Conservation (phyloP, 2,113 vertebrate species). For the Thomomys bottae region DNA sequence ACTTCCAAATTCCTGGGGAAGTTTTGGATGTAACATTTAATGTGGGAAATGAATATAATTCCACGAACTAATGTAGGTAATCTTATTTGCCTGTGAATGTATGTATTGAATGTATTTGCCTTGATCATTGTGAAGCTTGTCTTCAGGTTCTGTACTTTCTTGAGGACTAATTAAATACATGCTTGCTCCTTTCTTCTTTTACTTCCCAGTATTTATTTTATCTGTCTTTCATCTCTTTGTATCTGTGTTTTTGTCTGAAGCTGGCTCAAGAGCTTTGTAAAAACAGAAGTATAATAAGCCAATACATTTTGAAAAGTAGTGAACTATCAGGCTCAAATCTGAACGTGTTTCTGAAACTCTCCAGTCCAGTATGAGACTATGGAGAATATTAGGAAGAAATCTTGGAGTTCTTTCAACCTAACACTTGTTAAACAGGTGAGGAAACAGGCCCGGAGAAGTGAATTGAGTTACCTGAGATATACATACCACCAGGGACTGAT, state of each 20-base stretch:
- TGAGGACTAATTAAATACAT: conserved; percentile 3
- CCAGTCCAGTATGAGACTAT: neutral
- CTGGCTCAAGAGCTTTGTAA: neutral
- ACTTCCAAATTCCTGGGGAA: neutral
- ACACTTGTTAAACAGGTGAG: neutral
- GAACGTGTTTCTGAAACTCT: neutral
- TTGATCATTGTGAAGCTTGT: neutral
- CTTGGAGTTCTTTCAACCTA: neutral
- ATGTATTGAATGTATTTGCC: neutral
- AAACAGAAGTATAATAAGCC: neutral
- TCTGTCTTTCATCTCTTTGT: neutral
- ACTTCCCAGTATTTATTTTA: neutral
- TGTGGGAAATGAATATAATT: neutral
- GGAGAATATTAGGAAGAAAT: neutral
- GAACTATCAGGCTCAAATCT: neutral
- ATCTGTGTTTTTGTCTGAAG: conserved; percentile 9
- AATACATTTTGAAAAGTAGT: neutral
- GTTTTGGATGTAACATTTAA: neutral
- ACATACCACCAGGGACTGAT: neutral
- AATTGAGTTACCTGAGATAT: neutral
- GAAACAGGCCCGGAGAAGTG: neutral
- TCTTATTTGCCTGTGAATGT: neutral
- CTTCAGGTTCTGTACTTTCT: neutral
- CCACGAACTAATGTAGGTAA: neutral
- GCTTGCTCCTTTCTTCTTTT: neutral